These are phyloP conservation scores for Odontocolon sp. DNA, from an alignment of 2,888 invertebrate genomes.

Conservation along the genomic window DNA sequence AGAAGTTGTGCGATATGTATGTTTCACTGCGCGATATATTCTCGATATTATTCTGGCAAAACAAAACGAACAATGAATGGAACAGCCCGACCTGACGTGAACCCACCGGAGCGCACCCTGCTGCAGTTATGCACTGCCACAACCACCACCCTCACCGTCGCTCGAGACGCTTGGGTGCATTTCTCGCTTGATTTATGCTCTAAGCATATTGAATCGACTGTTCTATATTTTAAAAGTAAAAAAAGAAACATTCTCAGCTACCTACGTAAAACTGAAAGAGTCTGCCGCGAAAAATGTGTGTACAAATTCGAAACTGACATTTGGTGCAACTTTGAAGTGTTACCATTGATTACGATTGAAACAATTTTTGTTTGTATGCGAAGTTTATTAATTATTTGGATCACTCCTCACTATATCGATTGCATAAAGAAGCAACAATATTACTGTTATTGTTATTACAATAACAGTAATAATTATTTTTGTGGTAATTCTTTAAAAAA, in stretches of 20 bases:
- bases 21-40: conserved; percentile 22
- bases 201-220: conserved; percentile 46
- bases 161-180: conserved; percentile 34
- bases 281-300: too few species aligned
- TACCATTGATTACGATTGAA: too few species aligned
- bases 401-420: too few species aligned
- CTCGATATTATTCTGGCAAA: conserved; percentile 49
- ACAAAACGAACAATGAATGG: conserved; percentile 43
- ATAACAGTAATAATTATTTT: too few species aligned
- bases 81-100: conserved; percentile 29
- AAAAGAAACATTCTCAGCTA: conserved; percentile 33
- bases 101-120: conserved; percentile 36
- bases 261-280: too few species aligned
- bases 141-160: not conserved
- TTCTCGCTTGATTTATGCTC: conserved; percentile 46
- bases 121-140: conserved; percentile 35
- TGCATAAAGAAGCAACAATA: too few species aligned
- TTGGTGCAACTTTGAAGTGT: too few species aligned
- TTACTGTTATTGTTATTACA: too few species aligned
- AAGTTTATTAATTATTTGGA: too few species aligned
- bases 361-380: too few species aligned
- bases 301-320: too few species aligned
- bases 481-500: too few species aligned
- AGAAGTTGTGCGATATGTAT: not conserved
- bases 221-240: conserved; percentile 34